phyloP scores from a whole-genome alignment of 2,113 vertebrate genomes.

The Sinocyclocheilus grahami region DNA sequence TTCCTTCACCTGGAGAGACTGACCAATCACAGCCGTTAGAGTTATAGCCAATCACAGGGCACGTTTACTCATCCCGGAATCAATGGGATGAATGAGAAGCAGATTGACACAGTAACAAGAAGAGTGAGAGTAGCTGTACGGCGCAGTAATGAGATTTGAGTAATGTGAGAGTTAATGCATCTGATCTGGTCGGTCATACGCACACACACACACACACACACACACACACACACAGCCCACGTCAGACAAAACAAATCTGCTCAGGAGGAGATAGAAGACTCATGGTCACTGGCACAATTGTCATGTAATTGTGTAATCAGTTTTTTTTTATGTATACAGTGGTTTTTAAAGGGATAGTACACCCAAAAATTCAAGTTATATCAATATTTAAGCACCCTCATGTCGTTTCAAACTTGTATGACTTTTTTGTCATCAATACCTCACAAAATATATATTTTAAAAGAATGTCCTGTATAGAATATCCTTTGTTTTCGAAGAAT shows the following conservation, averaged over 20 bases:
- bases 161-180: conserved; percentile 24
- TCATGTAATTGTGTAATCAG: not conserved
- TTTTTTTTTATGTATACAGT: not conserved
- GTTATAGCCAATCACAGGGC: conserved; percentile 1
- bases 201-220: conserved; percentile 53
- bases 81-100: not conserved
- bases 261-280: not conserved
- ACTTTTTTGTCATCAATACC: not conserved
- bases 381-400: not conserved
- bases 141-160: conserved; percentile 39
- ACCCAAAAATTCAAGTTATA: not conserved
- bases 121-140: conserved; percentile 26
- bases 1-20: not conserved
- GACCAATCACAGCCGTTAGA: conserved; percentile 3
- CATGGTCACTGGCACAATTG: not conserved
- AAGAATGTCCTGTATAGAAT: not conserved
- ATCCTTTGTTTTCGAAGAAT: not conserved
- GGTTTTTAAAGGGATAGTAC: not conserved
- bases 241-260: conserved; percentile 22
- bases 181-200: conserved; percentile 18
- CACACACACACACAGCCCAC: conserved; percentile 47
- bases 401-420: not conserved
- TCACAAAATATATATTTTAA: not conserved
- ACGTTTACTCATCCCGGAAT: not conserved
- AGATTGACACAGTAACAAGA: conserved; percentile 34